phyloP scores from a whole-genome alignment of 2,888 invertebrate genomes.

The Ptychoptera albimana region DNA sequence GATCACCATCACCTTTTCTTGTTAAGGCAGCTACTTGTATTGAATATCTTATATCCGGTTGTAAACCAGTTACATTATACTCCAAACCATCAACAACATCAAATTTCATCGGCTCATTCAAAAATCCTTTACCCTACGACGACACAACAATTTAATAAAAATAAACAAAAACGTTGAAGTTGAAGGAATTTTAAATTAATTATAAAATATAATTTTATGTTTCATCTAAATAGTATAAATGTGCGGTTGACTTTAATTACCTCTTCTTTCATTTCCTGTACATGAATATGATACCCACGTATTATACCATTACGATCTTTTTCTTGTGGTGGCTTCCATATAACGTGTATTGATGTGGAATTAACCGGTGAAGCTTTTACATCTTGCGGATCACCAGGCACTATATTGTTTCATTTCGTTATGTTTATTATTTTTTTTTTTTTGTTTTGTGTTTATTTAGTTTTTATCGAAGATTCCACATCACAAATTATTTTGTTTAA shows the following conservation, averaged over 20 bases:
- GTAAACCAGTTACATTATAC: constrained; percentile 73
- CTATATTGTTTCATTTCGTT: constrained; percentile 36
- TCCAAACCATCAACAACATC: constrained; percentile 73
- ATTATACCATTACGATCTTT: constrained; percentile 92
- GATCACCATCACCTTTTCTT: constrained; percentile 89
- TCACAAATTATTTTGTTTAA: no score
- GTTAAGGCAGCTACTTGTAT: constrained; percentile 93
- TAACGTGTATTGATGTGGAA: constrained; percentile 88
- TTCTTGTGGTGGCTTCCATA: constrained; percentile 85
- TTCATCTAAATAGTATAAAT: no score
- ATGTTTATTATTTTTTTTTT: no score
- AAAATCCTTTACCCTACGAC: constrained; percentile 40
- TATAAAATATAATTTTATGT: not conserved
- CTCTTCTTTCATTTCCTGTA: constrained; percentile 78
- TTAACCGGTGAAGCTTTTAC: constrained; percentile 79
- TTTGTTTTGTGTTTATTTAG: no score
- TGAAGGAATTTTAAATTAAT: not conserved
- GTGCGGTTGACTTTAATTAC: constrained; percentile 32
- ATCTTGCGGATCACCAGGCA: constrained; percentile 93
- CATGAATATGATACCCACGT: constrained; percentile 91
- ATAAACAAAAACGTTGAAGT: not conserved
- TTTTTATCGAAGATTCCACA: no score
- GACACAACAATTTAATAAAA: not conserved
- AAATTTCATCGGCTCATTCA: constrained; percentile 76
- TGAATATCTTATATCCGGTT: constrained; percentile 89